phyloP scores from a whole-genome alignment of 1,140 invertebrate genomes.

The Leucophenga varia region DNA sequence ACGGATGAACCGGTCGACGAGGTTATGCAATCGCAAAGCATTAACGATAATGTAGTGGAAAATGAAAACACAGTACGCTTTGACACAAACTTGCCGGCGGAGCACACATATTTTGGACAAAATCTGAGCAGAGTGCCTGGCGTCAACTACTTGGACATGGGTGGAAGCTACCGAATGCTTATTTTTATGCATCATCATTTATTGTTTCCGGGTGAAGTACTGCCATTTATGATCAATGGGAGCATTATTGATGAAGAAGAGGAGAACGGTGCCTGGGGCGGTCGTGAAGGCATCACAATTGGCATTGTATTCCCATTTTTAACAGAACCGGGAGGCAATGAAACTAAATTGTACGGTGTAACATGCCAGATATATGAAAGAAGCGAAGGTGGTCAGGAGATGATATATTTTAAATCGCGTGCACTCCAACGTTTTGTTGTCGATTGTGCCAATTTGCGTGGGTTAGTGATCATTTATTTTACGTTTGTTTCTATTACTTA shows the following conservation, averaged over 20 bases:
- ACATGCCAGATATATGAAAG: slow-evolving; percentile 54
- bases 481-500: too few species aligned
- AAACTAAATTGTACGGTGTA: slow-evolving; percentile 42
- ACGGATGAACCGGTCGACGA: slow-evolving; percentile 4
- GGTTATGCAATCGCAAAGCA: slow-evolving; percentile 5
- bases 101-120: slow-evolving; percentile 50
- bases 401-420: slow-evolving; percentile 42
- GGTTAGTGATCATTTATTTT: slow-evolving; percentile 20
- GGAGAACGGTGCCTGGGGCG: slow-evolving; percentile 7
- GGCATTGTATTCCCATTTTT: slow-evolving; percentile 41
- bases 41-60: slow-evolving; percentile 32
- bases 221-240: slow-evolving; percentile 68
- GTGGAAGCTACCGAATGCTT: slow-evolving; percentile 59
- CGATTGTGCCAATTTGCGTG: slow-evolving; percentile 33
- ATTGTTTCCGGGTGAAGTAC: slow-evolving; percentile 72
- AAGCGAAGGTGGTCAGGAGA: slow-evolving; percentile 30
- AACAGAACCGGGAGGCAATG: slow-evolving; percentile 28
- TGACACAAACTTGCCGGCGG: slow-evolving; percentile 48
- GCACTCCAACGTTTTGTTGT: slow-evolving; percentile 47
- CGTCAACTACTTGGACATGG: slow-evolving; percentile 44
- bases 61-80: slow-evolving; percentile 30
- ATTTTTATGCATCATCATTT: slow-evolving; percentile 64
- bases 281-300: slow-evolving; percentile 43
- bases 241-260: slow-evolving; percentile 39
- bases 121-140: slow-evolving; percentile 45